Conservation (phyloP, 2,888 invertebrate species). For the Notocelia uddmanniana region DNA sequence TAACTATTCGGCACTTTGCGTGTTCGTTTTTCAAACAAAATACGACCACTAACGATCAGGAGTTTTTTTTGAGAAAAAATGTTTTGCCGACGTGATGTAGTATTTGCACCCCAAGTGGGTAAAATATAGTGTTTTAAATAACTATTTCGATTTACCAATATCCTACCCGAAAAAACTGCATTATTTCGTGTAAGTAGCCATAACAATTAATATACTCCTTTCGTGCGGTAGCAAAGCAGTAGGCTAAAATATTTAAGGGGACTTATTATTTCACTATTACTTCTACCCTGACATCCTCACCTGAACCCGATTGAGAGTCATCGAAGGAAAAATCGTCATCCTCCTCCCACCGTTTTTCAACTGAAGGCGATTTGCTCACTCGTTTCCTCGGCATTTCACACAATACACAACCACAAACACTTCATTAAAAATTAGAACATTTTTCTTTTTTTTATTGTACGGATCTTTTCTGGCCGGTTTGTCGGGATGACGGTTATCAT, state of each 20-base stretch:
- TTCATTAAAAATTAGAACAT: conserved; percentile 30
- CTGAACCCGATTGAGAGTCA: conserved; percentile 78
- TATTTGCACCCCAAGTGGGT: too few species aligned
- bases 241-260: background rate
- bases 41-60: too few species aligned
- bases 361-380: conserved; percentile 63
- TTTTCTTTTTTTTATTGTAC: background rate
- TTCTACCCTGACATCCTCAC: conserved; percentile 52
- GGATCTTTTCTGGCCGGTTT: conserved; percentile 27
- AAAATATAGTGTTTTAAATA: too few species aligned
- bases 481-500: conserved; percentile 56
- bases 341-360: conserved; percentile 72
- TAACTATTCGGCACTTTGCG: too few species aligned
- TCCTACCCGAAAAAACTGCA: too few species aligned
- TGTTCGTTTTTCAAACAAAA: too few species aligned
- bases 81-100: too few species aligned
- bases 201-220: background rate
- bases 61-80: too few species aligned
- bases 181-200: background rate
- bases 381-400: conserved; percentile 77
- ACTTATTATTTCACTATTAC: background rate
- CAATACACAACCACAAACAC: conserved; percentile 37
- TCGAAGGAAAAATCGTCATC: conserved; percentile 82
- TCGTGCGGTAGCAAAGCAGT: background rate
- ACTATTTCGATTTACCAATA: too few species aligned